Evolutionary conservation across 2,888 invertebrate genomes (phyloP).

Genomic region (Bombylius major): DNA sequence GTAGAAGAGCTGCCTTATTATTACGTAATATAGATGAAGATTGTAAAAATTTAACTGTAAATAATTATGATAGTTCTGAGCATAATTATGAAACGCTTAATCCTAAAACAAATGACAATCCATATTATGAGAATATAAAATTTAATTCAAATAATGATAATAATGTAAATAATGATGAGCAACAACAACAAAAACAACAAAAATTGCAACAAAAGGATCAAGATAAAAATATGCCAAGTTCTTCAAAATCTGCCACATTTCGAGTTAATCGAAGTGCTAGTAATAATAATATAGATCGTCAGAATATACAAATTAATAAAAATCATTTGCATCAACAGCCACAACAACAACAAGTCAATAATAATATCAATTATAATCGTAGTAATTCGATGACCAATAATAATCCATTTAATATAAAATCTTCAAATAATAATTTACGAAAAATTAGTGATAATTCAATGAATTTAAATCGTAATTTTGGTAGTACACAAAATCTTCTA

Average conservation of each 20-base stretch:
- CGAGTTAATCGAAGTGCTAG: constrained; percentile 27
- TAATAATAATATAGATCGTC: constrained; percentile 21
- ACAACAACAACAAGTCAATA: neutral
- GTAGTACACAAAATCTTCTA: constrained; percentile 36
- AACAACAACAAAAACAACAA: neutral
- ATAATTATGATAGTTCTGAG: constrained; percentile 23
- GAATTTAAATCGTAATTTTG: constrained; percentile 32
- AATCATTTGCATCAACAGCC: too few species aligned
- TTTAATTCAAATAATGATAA: constrained; percentile 17
- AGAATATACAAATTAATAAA: constrained; percentile 12
- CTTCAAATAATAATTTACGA: constrained; percentile 18
- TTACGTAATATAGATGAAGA: constrained; percentile 26
- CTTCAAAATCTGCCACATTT: constrained; percentile 16
- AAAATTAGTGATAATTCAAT: constrained; percentile 26
- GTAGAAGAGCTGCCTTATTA: constrained; percentile 29
- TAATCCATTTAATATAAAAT: constrained; percentile 22
- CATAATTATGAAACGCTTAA: constrained; percentile 36
- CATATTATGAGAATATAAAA: constrained; percentile 18
- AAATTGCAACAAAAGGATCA: neutral
- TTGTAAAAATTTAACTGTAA: constrained; percentile 30
- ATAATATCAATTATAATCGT: constrained; percentile 16
- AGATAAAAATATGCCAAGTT: constrained; percentile 8
- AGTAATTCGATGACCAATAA: constrained; percentile 24
- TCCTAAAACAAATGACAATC: constrained; percentile 19
- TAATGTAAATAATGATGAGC: neutral